Evolutionary conservation across 1,140 invertebrate species (phyloP), one percentile per base, ranked within the genome.

Genomic region (Orchestia grillus): DNA sequence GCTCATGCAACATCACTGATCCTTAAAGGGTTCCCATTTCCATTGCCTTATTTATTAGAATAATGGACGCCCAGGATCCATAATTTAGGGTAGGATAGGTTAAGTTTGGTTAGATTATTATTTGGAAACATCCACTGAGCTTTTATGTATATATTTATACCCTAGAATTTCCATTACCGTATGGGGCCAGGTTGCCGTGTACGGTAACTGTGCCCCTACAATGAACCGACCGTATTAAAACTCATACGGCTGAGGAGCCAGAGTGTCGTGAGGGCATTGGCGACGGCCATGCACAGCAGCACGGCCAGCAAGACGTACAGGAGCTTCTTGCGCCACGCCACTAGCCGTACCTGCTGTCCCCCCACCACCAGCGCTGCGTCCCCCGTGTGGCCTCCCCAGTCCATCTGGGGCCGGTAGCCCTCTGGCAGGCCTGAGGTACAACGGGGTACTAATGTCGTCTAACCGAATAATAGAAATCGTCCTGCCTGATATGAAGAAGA

Each of bases 351-450:
- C 16, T 95, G 47, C 90, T 97, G 96, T 40, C 96, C 91, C 1
- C 96, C 96, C 4, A 97, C 96, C 28, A 95, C 96, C 40, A 97
- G 96, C 44, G 96, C 96, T 0, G 96, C 96, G 11, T 96, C 96
- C 3, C 96, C 96, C 11, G 92, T 77, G 41, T 96, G 96, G 0
- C 96, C 96, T 3, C 96, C 96, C 96, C 96, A 97, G 96, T 97
- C 96, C 95, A 97, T 96, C 96, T 97, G 96, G 0, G 96, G 96
- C 40, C 96, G 44, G 96, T 96, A 97, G 87, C 96, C 96, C 91
- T 96, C 96, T 0, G 96, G 96, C 95, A 96, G 95, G 95, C 96
- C 96, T 96, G 87, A 28, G 62, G 11, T 53, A 53, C 47, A 53
- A 53, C 19, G n/a, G n/a, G n/a, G n/a, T n/a, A n/a, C n/a, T n/a